Evolutionary conservation across 2,113 vertebrate species (phyloP).

Genomic region (Fukomys damarensis): DNA sequence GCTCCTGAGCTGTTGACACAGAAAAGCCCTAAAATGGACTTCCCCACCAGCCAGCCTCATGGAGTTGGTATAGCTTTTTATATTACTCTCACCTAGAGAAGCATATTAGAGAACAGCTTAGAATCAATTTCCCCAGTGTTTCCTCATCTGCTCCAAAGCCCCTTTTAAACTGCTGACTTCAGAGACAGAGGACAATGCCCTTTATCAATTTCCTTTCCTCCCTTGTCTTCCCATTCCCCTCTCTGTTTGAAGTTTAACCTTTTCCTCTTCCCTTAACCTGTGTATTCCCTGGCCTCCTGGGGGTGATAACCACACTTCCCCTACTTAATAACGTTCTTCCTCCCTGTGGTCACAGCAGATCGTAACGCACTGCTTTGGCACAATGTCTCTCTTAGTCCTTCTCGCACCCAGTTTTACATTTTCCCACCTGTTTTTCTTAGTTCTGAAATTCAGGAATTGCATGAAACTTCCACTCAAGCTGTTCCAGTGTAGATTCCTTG

Average conservation of each 20-base stretch:
- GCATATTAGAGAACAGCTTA: background rate
- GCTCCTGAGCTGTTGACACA: background rate
- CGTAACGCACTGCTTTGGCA: background rate
- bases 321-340: slow-evolving; percentile 53
- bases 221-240: background rate
- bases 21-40: background rate
- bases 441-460: slow-evolving; percentile 79
- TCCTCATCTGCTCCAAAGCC: slow-evolving; percentile 21
- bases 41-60: background rate
- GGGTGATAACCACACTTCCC: background rate
- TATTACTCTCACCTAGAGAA: background rate
- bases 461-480: slow-evolving; percentile 75
- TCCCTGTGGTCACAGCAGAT: slow-evolving; percentile 19
- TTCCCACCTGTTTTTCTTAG: slow-evolving; percentile 70
- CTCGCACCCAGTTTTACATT: slow-evolving; percentile 60
- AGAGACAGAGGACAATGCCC: background rate
- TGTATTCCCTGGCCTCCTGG: background rate
- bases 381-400: background rate
- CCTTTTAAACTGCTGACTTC: slow-evolving; percentile 62
- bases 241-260: slow-evolving; percentile 50
- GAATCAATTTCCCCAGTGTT: background rate
- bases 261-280: background rate
- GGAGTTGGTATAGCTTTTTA: background rate
- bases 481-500: slow-evolving; percentile 63
- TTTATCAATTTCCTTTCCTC: slow-evolving; percentile 38